A percentile compares a stretch with the other conserved stretches of the same genome.
Evolutionary conservation across 1,140 invertebrate genomes (phyloP).

Genomic region (Fopius arisanus): DNA sequence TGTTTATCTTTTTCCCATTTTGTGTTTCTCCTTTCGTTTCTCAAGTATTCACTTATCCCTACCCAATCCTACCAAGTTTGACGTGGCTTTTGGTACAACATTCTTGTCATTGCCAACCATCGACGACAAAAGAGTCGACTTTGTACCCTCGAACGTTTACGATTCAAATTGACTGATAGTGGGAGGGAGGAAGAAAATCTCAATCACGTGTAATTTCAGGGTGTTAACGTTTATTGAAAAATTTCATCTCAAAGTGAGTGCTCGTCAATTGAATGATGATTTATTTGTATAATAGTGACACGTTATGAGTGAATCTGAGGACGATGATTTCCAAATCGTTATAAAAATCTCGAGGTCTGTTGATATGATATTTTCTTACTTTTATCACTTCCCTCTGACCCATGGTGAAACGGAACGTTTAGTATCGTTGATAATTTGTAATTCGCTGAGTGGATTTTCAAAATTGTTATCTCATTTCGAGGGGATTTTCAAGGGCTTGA

Average conservation of each 20-base stretch:
- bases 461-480: too few relatives aligned
- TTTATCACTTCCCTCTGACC: too few relatives aligned
- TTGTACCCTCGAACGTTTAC: conserved; percentile 8
- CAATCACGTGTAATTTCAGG: not conserved
- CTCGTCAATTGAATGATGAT: not conserved
- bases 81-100: conserved; percentile 11
- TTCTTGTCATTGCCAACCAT: not conserved
- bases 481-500: too few relatives aligned
- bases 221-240: not conserved
- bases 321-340: conserved; percentile 24
- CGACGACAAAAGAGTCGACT: conserved; percentile 23
- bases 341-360: conserved; percentile 28
- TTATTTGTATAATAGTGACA: not conserved
- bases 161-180: not conserved
- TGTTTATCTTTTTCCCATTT: not conserved
- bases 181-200: not conserved
- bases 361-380: not conserved
- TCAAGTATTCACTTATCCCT: not conserved
- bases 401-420: too few relatives aligned
- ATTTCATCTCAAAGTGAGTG: not conserved
- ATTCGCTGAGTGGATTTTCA: too few relatives aligned
- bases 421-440: too few relatives aligned
- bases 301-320: conserved; percentile 13
- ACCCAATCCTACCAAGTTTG: not conserved
- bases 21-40: not conserved